Evolutionary conservation across 1,140 invertebrate species (phyloP).

Genomic region (Phocides pigmalion): DNA sequence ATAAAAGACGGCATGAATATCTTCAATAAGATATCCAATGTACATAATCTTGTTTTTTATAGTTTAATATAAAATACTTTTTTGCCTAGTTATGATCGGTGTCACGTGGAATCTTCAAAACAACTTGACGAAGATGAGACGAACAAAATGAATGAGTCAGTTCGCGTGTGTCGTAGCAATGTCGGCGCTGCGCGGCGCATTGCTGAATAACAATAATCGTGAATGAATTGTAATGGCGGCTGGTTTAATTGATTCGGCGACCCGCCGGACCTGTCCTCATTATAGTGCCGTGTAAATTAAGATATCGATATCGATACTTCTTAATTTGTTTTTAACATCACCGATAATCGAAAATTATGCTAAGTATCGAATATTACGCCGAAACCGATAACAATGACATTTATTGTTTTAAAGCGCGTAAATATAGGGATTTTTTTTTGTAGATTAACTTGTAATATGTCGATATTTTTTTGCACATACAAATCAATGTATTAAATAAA

Average conservation of each 20-base stretch:
- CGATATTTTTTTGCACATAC: not conserved
- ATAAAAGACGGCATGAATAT: too few relatives aligned
- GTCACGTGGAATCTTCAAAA: slow-evolving; percentile 26
- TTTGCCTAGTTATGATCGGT: not conserved
- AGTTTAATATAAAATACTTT: too few relatives aligned
- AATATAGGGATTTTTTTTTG: slow-evolving; percentile 3
- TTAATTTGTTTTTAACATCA: not conserved
- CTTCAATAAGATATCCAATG: too few relatives aligned
- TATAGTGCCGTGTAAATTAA: slow-evolving; percentile 24
- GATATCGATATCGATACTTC: slow-evolving; percentile 27
- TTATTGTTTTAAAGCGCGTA: slow-evolving; percentile 26
- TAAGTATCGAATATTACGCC: slow-evolving; percentile 10
- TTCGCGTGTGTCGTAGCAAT: slow-evolving; percentile 57
- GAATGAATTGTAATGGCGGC: slow-evolving; percentile 79
- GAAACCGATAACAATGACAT: slow-evolving; percentile 10
- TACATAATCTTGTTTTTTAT: too few relatives aligned
- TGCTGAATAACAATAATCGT: slow-evolving; percentile 73
- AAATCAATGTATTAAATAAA: slow-evolving; percentile 3
- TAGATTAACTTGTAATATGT: slow-evolving; percentile 8
- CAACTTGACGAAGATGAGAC: slow-evolving; percentile 49
- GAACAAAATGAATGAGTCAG: slow-evolving; percentile 55
- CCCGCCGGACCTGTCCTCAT: slow-evolving; percentile 60
- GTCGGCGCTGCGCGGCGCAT: slow-evolving; percentile 60
- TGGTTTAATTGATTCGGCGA: slow-evolving; percentile 73
- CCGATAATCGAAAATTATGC: slow-evolving; percentile 7